A percentile compares a stretch with the other conserved stretches of the same genome.
phyloP scores from a whole-genome alignment of 2,888 invertebrate species.

The Ryuthela nishihirai region DNA sequence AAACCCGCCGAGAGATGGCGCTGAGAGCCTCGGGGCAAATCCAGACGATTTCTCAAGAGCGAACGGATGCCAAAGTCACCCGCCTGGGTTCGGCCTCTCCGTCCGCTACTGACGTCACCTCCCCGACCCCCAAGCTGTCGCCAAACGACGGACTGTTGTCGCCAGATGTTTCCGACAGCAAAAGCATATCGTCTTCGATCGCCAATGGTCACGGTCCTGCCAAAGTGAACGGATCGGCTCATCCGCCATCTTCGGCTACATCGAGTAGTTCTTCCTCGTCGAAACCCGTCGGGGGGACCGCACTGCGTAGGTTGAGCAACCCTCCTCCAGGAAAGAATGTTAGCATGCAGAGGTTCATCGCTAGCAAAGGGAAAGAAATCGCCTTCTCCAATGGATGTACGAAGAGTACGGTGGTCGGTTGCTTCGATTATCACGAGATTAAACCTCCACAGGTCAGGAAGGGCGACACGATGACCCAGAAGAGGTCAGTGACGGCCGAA shows the following conservation, averaged over 20 bases:
- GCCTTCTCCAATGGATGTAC: constrained; percentile 12
- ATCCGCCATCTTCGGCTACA: constrained; percentile 15
- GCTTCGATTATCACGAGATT: constrained; percentile 15
- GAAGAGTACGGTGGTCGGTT: constrained; percentile 9
- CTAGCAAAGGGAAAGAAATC: constrained; percentile 64
- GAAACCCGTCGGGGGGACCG: not conserved
- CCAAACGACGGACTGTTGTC: not conserved
- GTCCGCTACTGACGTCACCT: not conserved
- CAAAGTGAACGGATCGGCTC: constrained; percentile 1
- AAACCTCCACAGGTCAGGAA: constrained; percentile 30
- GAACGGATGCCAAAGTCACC: constrained; percentile 48
- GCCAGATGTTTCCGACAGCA: not conserved
- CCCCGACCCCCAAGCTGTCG: not conserved
- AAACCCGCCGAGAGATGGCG: constrained; percentile 75
- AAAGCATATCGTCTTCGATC: not conserved
- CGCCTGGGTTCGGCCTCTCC: not conserved
- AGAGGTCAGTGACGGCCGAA: constrained; percentile 65
- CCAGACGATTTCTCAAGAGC: constrained; percentile 57
- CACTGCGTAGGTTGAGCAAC: not conserved
- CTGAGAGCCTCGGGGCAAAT: constrained; percentile 63
- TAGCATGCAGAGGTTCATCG: constrained; percentile 75
- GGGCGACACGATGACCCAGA: constrained; percentile 12
- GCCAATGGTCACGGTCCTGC: not conserved
- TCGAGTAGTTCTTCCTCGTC: constrained; percentile 9
- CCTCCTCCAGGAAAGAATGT: constrained; percentile 6